Base-by-base conservation (phyloP, 2,797 vertebrate species). In the Microctenopoma stevenorrisi region DNA sequence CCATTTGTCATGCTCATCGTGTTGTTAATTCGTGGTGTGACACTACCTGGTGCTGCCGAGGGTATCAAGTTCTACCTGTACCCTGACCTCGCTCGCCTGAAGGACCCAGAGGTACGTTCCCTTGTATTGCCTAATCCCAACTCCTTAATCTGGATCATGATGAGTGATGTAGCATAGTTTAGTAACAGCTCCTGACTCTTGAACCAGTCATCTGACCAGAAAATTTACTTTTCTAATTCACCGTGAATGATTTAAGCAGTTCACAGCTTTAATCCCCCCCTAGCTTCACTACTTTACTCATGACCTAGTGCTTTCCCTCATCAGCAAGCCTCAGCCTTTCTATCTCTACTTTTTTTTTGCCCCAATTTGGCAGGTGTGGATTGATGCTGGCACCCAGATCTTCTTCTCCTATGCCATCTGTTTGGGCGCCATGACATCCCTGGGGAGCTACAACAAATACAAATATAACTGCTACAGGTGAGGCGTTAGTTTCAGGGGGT, bases 391-490 rank as follows among this genome's bases (percentile, higher is more conserved):
- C 85, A 99, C 98, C 30, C 98, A 99, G 91, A 99, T 99, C 86
- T 99, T 99, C 95, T 99, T 98, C 88, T 99, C 98, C 79, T 99
- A 98, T 40, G 97, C 98, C 90, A 99, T 99, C 92, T 99, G 98
- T 91, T 93, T 99, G 93, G 98, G 98, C 74, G 98, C 97, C 84
- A 99, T 99, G 98, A 98, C 97, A n/a, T 99, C 98, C 25, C 91
- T 99, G 94, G 98, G 98, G 88, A 99, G 98, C 94, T 99, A 99
- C 95, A 99, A 99, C 95, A 98, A 98, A 84, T 99, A 99, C 95
- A 99, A 98, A 92, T 99, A 99, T 94, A 99, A 99, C 96, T 99
- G 98, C 89, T 99, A 99, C 94, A 99, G 98, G 98, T 97, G 96
- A 96, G 96, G 92, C 74, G 8, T 82, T 68, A 81, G 71, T 90